Percentiles rank a stretch among this genome's conserved stretches.
phyloP scores from a whole-genome alignment of 2,888 invertebrate genomes.

The Mayetiola destructor region DNA sequence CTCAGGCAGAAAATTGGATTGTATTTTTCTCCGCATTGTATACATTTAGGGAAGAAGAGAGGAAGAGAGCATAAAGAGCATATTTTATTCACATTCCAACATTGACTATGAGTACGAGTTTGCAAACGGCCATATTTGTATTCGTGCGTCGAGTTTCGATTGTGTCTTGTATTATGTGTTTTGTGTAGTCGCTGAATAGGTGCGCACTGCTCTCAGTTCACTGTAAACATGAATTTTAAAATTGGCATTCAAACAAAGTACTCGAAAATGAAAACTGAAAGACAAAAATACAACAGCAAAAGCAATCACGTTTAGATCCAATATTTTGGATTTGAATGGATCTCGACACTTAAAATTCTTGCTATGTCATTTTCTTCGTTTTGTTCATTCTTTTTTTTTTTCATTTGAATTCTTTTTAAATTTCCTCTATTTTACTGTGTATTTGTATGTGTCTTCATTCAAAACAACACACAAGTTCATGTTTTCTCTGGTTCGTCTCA shows the following conservation, averaged over 20 bases:
- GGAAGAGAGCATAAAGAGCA: no score
- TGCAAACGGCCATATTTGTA: slow-evolving; percentile 8
- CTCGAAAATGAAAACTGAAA: background rate
- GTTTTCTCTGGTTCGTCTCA: no score
- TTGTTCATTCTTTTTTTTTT: no score
- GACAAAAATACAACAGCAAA: background rate
- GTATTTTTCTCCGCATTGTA: background rate
- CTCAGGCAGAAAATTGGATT: background rate
- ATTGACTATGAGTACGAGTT: background rate
- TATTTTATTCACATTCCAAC: background rate
- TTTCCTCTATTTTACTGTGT: no score
- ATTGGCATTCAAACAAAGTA: background rate
- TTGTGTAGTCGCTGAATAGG: background rate
- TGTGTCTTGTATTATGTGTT: background rate
- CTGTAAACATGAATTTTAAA: background rate
- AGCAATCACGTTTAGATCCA: background rate
- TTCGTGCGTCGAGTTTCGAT: no score
- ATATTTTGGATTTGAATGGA: no score
- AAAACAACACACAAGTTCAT: no score
- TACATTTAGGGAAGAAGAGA: background rate
- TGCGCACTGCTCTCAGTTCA: background rate
- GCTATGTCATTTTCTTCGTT: no score
- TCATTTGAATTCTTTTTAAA: no score
- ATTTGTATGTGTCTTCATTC: no score
- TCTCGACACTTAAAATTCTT: no score